These are phyloP conservation scores for Graptemys geographica DNA, from an alignment of 2,797 vertebrate genomes.

Conservation along the genomic window DNA sequence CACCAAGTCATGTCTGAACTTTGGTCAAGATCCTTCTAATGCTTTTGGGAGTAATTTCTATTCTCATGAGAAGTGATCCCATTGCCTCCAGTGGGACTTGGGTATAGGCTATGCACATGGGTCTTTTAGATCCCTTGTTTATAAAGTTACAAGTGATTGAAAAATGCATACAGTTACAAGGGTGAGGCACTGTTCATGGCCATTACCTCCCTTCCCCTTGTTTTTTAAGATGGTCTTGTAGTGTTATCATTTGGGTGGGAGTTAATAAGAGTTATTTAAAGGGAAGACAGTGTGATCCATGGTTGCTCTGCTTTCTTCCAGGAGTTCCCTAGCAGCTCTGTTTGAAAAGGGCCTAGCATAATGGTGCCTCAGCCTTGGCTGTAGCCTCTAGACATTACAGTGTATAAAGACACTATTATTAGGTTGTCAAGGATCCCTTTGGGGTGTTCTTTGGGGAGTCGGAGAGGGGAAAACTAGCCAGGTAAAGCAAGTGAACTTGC, in stretches of 20 bases:
- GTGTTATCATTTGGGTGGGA: neutral
- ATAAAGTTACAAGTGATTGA: neutral
- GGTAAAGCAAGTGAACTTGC: too few species aligned
- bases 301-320: neutral
- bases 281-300: neutral
- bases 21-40: neutral
- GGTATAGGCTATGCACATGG: neutral
- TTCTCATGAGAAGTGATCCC: neutral
- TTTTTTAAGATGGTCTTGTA: neutral
- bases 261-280: neutral
- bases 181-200: neutral
- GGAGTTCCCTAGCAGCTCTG: neutral
- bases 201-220: neutral
- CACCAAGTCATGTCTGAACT: neutral
- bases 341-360: too few species aligned
- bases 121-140: neutral
- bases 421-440: too few species aligned
- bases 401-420: too few species aligned
- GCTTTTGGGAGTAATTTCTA: neutral
- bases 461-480: too few species aligned
- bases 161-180: neutral
- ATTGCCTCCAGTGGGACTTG: neutral
- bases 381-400: too few species aligned
- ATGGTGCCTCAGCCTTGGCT: too few species aligned
- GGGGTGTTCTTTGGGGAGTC: too few species aligned